A percentile compares a stretch with the other conserved stretches of the same genome.
Evolutionary conservation across 2,797 vertebrate genomes (phyloP).

Genomic region (Alectoris magna): DNA sequence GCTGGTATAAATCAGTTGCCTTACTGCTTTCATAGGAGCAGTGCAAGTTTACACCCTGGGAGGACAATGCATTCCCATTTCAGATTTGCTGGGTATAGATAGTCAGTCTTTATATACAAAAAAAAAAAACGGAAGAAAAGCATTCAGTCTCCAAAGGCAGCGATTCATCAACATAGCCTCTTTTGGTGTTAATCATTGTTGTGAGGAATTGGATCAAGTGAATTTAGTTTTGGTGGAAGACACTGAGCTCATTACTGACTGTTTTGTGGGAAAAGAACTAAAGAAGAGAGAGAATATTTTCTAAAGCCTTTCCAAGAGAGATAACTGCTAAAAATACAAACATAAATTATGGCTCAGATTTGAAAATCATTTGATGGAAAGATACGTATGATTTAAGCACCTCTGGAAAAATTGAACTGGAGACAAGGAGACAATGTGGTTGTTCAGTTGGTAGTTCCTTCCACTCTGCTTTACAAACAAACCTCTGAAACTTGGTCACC

Average conservation of each 20-base stretch:
- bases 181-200: background rate
- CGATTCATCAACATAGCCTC: background rate
- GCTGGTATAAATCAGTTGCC: slow-evolving; percentile 23
- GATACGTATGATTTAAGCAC: background rate
- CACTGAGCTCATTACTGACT: background rate
- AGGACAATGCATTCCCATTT: background rate
- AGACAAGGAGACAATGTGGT: background rate
- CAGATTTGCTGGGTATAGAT: background rate
- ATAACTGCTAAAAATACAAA: background rate
- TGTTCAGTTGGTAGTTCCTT: background rate
- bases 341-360: background rate
- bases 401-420: background rate
- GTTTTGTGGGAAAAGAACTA: background rate
- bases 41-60: background rate
- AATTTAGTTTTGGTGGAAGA: background rate
- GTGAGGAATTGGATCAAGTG: background rate
- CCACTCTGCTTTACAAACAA: background rate
- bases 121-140: background rate
- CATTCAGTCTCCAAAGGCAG: background rate
- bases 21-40: background rate
- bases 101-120: background rate
- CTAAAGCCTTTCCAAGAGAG: background rate
- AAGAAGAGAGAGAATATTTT: background rate
- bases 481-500: background rate
- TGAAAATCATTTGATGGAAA: background rate